Conservation (phyloP, 1,140 invertebrate genomes). For the Eriocheir sinensis region DNA sequence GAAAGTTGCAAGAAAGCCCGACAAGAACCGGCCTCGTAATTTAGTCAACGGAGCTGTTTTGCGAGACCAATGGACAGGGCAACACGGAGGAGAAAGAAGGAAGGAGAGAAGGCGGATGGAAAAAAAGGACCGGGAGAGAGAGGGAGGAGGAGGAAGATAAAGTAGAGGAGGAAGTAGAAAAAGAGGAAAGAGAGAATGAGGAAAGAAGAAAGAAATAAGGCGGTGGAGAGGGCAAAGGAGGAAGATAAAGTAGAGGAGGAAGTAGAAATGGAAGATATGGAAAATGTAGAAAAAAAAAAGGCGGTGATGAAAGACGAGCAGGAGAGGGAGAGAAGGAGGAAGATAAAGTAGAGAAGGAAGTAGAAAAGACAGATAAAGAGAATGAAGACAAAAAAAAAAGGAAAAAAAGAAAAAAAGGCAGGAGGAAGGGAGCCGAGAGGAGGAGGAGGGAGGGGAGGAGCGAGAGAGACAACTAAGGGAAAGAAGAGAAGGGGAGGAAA, state of each 20-base stretch:
- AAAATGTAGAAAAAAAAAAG: slow-evolving; percentile 27
- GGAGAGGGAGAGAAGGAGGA: background rate
- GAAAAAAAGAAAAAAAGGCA: background rate
- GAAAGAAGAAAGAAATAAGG: too few relatives aligned
- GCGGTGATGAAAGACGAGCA: too few relatives aligned
- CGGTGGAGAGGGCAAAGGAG: background rate
- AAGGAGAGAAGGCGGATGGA: background rate
- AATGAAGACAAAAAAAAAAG: background rate
- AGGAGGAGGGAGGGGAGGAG: background rate
- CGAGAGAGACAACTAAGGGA: slow-evolving; percentile 23
- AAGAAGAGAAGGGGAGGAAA: background rate
- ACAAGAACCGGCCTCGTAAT: slow-evolving; percentile 33
- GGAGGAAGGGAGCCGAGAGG: background rate
- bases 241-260: background rate
- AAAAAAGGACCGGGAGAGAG: background rate
- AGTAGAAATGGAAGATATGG: background rate
- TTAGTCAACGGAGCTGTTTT: slow-evolving; percentile 17
- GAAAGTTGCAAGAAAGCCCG: background rate
- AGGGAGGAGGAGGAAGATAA: too few relatives aligned
- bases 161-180: too few relatives aligned
- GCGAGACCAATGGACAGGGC: background rate
- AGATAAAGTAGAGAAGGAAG: too few relatives aligned
- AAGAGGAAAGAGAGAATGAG: background rate
- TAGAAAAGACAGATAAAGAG: too few relatives aligned
- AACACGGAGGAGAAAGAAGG: background rate